Evolutionary conservation across 2,888 invertebrate species (phyloP), one percentile per base, ranked within the genome.

Genomic region (Conomelus anceps): DNA sequence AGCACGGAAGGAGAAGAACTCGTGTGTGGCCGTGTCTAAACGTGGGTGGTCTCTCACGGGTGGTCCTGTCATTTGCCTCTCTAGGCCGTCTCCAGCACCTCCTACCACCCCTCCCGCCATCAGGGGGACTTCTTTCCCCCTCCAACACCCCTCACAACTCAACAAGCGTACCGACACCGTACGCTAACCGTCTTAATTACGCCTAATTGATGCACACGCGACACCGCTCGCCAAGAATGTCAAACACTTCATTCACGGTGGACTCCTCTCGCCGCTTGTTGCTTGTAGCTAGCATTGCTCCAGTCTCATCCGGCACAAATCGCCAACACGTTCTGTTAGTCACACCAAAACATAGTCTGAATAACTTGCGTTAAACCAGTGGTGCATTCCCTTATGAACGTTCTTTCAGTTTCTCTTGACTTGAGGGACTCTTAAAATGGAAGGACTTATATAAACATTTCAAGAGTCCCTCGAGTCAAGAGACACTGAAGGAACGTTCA

Each of bases 111-210:
- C 85, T 22, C 23, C 20, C 87, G 85, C 84, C 88, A 88, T 84
- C 13, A 41, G 88, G 85, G 29, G 24, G 86, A 84, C 85, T 90
- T 84, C 84, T 26, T 86, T 89, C 89, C 87, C n/a, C 85, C 89
- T 89, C 89, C 90, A 88, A 88, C 87, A 34, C 22, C 88, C 90
- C 90, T 89, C 90, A 90, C 89, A 89, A 88, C 91, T 91, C 91
- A 91, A 89, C 91, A 90, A 87, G 91, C 90, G 91, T 91, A 90
- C 90, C 26, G 87, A 24, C 63, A 63, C 23, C 22, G 85, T 88
- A 63, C 34, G 22, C 24, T 34, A 22, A 23, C 88, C 88, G 23
- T 29, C 85, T 22, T 24, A 84, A 22, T 24, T 88, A 84, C 86
- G 11, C 88, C 26, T 84, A 26, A 89, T 84, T 22, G 23, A 87